A percentile compares a stretch with the other conserved stretches of the same genome.
These are phyloP conservation scores for Aptenodytes forsteri DNA, from an alignment of 2,113 vertebrate genomes.

Conservation along the genomic window DNA sequence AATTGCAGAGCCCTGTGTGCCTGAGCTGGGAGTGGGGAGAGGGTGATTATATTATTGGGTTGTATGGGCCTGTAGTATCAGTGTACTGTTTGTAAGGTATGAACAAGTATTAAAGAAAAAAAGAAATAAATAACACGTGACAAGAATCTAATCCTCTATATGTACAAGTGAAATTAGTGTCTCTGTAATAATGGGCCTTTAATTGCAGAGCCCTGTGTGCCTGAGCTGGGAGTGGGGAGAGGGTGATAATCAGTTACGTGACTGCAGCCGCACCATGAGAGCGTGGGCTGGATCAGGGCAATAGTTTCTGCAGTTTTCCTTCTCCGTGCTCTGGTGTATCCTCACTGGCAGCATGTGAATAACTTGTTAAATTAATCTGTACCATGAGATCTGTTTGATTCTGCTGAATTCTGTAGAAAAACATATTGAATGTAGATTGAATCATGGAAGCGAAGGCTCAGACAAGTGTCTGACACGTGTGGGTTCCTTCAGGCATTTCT, in stretches of 20 bases:
- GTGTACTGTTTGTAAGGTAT: not conserved
- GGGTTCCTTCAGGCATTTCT: not conserved
- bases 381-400: not conserved
- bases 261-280: not conserved
- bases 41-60: too few relatives aligned
- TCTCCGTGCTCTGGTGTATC: not conserved
- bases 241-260: not conserved
- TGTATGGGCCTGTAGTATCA: not conserved
- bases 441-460: not conserved
- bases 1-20: not conserved
- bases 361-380: not conserved
- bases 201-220: not conserved
- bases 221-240: not conserved
- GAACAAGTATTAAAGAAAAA: not conserved
- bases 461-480: not conserved
- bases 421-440: not conserved
- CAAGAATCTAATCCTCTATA: not conserved
- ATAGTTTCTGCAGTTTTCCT: not conserved
- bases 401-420: not conserved
- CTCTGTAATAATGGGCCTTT: not conserved
- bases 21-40: not conserved
- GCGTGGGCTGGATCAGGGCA: not conserved
- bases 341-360: accelerated
- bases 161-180: not conserved
- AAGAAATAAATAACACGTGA: not conserved